A percentile compares a stretch with the other conserved stretches of the same genome.
phyloP scores from a whole-genome alignment of 1,140 invertebrate genomes.

The Meloidogyne floridensis region DNA sequence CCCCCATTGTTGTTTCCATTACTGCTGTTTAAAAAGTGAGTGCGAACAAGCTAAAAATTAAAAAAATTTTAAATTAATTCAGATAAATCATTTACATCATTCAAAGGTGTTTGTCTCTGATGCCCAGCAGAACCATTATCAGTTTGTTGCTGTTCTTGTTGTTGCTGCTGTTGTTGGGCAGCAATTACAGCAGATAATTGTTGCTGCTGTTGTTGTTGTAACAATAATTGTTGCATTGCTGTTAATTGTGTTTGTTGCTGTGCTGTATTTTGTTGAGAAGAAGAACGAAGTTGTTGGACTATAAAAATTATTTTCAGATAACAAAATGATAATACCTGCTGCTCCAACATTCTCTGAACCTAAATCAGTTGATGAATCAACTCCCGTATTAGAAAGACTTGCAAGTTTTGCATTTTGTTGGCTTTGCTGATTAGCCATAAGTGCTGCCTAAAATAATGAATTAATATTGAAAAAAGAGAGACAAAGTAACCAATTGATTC shows the following conservation, averaged over 20 bases:
- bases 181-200: slow-evolving; percentile 22
- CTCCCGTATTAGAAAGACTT: slow-evolving; percentile 4
- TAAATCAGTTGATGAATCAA: background rate
- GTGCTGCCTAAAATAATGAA: slow-evolving; percentile 18
- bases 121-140: background rate
- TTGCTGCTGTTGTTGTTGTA: slow-evolving; percentile 39
- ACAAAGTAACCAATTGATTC: slow-evolving; percentile 17
- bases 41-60: background rate
- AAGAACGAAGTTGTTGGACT: slow-evolving; percentile 17
- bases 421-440: slow-evolving; percentile 25
- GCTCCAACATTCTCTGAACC: slow-evolving; percentile 10
- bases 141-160: slow-evolving; percentile 22
- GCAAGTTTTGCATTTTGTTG: slow-evolving; percentile 19
- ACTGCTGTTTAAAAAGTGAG: slow-evolving; percentile 12
- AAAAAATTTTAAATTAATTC: background rate
- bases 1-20: slow-evolving; percentile 11
- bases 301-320: background rate
- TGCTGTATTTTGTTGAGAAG: background rate
- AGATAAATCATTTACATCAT: background rate
- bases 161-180: slow-evolving; percentile 32
- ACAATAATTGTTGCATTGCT: slow-evolving; percentile 30
- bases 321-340: background rate
- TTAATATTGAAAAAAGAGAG: background rate
- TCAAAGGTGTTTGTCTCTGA: slow-evolving; percentile 10
- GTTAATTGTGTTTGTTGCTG: slow-evolving; percentile 21